A percentile compares a stretch with the other conserved stretches of the same genome.
Conservation (phyloP, 2,888 invertebrate genomes). For the Caenorhabditis sp. region DNA sequence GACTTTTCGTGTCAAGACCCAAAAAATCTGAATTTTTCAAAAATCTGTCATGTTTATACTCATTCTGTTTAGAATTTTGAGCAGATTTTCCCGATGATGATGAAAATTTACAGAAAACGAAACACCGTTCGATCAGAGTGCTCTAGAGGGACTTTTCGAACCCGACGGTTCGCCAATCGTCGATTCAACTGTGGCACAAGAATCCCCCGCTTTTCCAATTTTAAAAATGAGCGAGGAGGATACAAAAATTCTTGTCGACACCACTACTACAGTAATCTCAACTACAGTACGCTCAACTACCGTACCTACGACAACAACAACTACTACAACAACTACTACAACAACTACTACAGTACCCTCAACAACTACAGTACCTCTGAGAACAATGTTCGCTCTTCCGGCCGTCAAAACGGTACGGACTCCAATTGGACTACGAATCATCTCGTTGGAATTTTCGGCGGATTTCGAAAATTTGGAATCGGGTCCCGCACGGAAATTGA, state of each 20-base stretch:
- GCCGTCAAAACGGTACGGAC: constrained; percentile 24
- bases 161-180: constrained; percentile 34
- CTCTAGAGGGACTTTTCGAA: constrained; percentile 32
- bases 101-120: constrained; percentile 17
- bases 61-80: neutral
- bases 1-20: too few species aligned
- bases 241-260: constrained; percentile 12
- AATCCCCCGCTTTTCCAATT: constrained; percentile 36
- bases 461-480: constrained; percentile 32
- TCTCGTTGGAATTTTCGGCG: constrained; percentile 21
- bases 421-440: constrained; percentile 26
- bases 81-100: neutral
- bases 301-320: neutral
- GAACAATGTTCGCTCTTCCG: constrained; percentile 23
- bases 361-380: constrained; percentile 8
- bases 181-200: constrained; percentile 14
- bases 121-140: constrained; percentile 38
- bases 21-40: too few species aligned
- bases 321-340: constrained; percentile 4
- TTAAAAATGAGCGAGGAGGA: constrained; percentile 35
- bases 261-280: neutral
- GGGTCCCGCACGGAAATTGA: constrained; percentile 32
- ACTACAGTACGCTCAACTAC: neutral
- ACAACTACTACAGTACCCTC: constrained; percentile 2
- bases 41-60: too few species aligned